Evolutionary conservation across 2,888 invertebrate genomes (phyloP).

Genomic region (Ferdinandea cuprea): DNA sequence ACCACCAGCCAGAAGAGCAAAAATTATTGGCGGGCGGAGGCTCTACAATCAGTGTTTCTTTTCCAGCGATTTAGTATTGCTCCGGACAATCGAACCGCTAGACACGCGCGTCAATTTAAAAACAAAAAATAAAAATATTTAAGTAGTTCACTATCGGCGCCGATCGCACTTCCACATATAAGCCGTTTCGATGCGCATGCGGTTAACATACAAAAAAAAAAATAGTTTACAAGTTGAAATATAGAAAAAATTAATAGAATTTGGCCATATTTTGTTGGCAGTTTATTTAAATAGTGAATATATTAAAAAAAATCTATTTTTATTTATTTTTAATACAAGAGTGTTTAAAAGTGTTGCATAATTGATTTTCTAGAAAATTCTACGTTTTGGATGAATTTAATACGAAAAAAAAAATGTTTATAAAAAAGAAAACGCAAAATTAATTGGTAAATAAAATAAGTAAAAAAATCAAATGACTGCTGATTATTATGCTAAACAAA

Average conservation of each 20-base stretch:
- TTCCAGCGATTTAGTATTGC: constrained; percentile 69
- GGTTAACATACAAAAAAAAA: constrained; percentile 37
- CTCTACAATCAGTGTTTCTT: constrained; percentile 66
- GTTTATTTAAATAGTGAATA: constrained; percentile 34
- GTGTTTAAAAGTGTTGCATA: constrained; percentile 40
- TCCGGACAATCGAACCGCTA: constrained; percentile 68
- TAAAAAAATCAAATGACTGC: constrained; percentile 3
- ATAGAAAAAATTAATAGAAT: constrained; percentile 21
- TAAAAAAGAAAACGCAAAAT: constrained; percentile 19
- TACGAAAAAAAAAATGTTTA: neutral
- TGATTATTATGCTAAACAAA: constrained; percentile 47
- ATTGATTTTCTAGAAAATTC: constrained; percentile 30
- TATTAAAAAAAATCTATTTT: constrained; percentile 16
- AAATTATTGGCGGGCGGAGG: constrained; percentile 57
- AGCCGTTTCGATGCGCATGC: constrained; percentile 55
- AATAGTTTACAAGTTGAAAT: constrained; percentile 24
- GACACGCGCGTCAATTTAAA: constrained; percentile 60
- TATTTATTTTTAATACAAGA: constrained; percentile 2
- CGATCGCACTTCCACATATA: constrained; percentile 25
- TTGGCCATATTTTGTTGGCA: constrained; percentile 1
- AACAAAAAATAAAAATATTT: constrained; percentile 49
- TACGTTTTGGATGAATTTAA: constrained; percentile 16
- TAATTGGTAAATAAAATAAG: constrained; percentile 47
- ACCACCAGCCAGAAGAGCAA: constrained; percentile 31
- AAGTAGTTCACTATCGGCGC: constrained; percentile 40